phyloP scores from a whole-genome alignment of 2,888 invertebrate species.

The Agrilus cyanescens region DNA sequence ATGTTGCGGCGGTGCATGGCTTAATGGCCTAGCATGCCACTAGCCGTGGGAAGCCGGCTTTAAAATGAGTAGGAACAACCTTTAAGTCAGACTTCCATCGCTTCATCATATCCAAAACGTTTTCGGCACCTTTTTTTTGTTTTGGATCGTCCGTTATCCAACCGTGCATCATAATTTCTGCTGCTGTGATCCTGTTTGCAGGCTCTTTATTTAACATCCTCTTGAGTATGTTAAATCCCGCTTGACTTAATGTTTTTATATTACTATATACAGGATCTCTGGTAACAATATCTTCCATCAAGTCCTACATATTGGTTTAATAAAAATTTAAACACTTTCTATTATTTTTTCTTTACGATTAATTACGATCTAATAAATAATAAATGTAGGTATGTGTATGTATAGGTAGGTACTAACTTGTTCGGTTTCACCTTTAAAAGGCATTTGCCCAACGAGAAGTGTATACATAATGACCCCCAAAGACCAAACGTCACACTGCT shows the following conservation, averaged over 20 bases:
- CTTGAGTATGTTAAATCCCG: conserved; percentile 35
- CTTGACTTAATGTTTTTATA: conserved; percentile 8
- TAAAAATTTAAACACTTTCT: no score
- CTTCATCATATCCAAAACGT: conserved; percentile 37
- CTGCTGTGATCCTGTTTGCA: conserved; percentile 40
- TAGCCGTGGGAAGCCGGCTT: no score
- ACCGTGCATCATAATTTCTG: conserved; percentile 39
- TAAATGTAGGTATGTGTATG: no score
- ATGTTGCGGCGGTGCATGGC: no score
- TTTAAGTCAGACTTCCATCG: conserved; percentile 32
- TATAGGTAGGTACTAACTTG: not conserved
- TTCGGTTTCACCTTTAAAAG: conserved; percentile 20
- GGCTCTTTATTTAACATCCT: conserved; percentile 40
- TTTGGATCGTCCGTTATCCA: conserved; percentile 25
- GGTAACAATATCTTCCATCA: no score
- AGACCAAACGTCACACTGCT: conserved; percentile 48
- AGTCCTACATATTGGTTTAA: no score
- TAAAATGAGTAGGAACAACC: conserved; percentile 16
- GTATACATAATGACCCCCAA: conserved; percentile 44
- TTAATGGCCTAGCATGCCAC: no score
- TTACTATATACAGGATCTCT: not conserved
- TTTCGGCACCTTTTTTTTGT: conserved; percentile 21
- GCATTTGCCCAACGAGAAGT: conserved; percentile 32
- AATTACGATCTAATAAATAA: no score
- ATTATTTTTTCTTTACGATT: no score